Percentiles rank a stretch among this genome's conserved stretches.
phyloP scores from a whole-genome alignment of 2,113 vertebrate species.

The Chaetura pelagica region DNA sequence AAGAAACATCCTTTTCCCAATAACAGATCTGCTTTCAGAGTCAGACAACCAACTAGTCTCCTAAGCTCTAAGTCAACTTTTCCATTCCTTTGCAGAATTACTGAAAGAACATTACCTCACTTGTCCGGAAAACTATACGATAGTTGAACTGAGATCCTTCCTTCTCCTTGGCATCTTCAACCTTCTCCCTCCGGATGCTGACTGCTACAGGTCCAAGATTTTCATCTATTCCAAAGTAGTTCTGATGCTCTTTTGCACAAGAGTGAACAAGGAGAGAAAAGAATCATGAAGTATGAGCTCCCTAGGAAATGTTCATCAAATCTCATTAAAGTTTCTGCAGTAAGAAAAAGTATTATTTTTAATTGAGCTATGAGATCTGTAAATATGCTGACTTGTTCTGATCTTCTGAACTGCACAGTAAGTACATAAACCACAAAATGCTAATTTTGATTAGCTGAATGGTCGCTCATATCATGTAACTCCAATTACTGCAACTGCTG shows the following conservation, averaged over 20 bases:
- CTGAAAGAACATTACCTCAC: slow-evolving; percentile 84
- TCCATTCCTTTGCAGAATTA: background rate
- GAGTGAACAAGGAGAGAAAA: background rate
- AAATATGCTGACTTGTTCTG: background rate
- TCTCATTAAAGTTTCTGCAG: background rate
- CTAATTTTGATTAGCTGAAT: background rate
- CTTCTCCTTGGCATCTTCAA: slow-evolving; percentile 94
- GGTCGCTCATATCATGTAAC: background rate
- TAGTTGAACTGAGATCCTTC: slow-evolving; percentile 94
- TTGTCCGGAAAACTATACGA: slow-evolving; percentile 93
- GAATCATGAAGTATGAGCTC: background rate
- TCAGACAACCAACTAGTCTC: background rate
- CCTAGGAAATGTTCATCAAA: background rate
- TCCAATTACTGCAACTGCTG: background rate
- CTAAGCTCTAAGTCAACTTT: background rate
- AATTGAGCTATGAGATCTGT: background rate
- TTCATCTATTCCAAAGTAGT: slow-evolving; percentile 97
- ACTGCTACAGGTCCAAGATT: slow-evolving; percentile 94
- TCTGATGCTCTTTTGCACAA: slow-evolving; percentile 89
- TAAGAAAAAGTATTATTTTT: background rate
- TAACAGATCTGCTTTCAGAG: background rate
- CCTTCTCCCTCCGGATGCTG: slow-evolving; percentile 91
- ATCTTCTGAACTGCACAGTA: background rate
- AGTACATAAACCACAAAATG: background rate
- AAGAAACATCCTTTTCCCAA: background rate